A percentile compares a stretch with the other conserved stretches of the same genome.
These are phyloP conservation scores for Aegotheles bennettii DNA, from an alignment of 2,113 vertebrate genomes.

Conservation along the genomic window DNA sequence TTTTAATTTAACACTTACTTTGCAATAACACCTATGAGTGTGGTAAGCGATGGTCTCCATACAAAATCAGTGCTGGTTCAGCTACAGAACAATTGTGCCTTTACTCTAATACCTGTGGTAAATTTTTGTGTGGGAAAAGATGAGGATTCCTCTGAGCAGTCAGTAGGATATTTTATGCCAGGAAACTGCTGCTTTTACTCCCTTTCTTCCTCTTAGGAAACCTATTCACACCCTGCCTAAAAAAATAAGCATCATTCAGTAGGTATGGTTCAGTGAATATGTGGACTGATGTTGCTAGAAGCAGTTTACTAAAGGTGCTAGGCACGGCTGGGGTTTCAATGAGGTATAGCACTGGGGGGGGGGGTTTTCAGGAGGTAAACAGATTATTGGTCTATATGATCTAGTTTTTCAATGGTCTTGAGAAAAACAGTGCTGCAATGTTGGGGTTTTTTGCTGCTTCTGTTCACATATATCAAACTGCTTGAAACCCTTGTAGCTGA, in stretches of 20 bases:
- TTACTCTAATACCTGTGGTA: not conserved
- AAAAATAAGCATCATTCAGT: not conserved
- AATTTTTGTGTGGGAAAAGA: not conserved
- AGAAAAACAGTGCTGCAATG: not conserved
- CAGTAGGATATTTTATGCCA: not conserved
- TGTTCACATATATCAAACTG: not conserved
- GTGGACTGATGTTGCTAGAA: not conserved
- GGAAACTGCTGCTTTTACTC: not conserved
- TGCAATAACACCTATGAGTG: not conserved
- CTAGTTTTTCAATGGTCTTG: not conserved
- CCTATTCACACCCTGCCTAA: not conserved
- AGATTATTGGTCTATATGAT: not conserved
- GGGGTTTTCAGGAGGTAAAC: not conserved
- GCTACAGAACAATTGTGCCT: not conserved
- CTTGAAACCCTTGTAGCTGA: not conserved
- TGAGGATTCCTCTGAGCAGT: not conserved
- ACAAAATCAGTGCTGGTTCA: not conserved
- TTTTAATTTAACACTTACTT: not conserved
- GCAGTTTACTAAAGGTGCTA: not conserved
- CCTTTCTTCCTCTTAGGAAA: not conserved
- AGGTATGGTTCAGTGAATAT: not conserved
- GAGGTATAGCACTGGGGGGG: fast-evolving
- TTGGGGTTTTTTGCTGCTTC: not conserved
- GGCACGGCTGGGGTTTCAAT: not conserved
- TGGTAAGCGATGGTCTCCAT: not conserved